phyloP scores from a whole-genome alignment of 2,797 vertebrate species.

The Gadopsis bispinosus region DNA sequence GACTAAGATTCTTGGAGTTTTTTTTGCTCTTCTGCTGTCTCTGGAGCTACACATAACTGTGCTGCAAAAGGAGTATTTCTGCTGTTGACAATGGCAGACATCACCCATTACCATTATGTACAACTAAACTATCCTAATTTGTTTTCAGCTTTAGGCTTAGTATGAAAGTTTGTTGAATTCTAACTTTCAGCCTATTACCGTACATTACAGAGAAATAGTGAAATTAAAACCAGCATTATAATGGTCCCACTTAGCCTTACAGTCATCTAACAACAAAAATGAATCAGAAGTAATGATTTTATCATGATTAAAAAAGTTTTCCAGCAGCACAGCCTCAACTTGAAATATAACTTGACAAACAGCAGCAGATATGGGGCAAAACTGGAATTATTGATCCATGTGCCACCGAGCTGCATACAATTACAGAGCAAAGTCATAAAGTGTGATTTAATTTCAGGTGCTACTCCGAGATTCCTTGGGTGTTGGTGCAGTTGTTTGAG shows the following conservation, averaged over 20 bases:
- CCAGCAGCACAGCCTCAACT: background rate
- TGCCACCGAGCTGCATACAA: background rate
- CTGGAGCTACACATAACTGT: background rate
- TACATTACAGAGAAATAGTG: background rate
- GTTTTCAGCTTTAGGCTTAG: background rate
- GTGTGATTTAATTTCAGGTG: conserved; percentile 21
- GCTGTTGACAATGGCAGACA: background rate
- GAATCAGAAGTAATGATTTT: background rate
- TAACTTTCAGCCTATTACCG: background rate
- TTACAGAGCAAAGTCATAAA: conserved; percentile 1
- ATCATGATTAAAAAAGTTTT: conserved; percentile 1
- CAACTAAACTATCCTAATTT: background rate
- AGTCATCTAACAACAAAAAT: background rate
- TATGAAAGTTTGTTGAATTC: background rate
- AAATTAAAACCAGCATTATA: background rate
- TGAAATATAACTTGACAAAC: background rate
- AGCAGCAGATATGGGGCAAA: background rate
- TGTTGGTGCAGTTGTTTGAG: background rate
- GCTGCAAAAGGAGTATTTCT: background rate
- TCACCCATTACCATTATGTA: background rate
- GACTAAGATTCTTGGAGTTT: conserved; percentile 2
- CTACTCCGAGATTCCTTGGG: background rate
- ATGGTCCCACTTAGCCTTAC: background rate
- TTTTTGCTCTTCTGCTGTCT: background rate
- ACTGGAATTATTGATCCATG: conserved; percentile 5